Evolutionary conservation across 2,797 vertebrate genomes (phyloP), one percentile per base, ranked within the genome.

Genomic region (Huso huso): DNA sequence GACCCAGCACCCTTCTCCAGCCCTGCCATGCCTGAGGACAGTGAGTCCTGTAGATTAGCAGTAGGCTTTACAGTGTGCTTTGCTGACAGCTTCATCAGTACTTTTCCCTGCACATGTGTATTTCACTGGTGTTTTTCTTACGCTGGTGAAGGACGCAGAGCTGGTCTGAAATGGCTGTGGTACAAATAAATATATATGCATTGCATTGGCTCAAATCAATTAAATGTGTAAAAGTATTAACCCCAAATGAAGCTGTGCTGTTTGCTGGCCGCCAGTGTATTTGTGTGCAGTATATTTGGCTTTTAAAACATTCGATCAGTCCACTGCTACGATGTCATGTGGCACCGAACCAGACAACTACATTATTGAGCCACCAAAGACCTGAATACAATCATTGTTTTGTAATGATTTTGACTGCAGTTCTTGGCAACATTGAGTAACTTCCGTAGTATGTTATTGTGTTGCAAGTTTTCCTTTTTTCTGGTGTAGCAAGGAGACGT

Each of bases 21-120:
- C 23, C 23, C 23, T 2, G 78, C 75, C 77, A 78, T 69, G 78
- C 79, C 81, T 69, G 53, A 63, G 61, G 73, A 74, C 76, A 70
- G 66, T 73, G 73, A 4, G 23, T 37, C 23, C 69, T 61, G 73
- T 77, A 77, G 81, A 80, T 67, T 50, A 65, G 66, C 58, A 74
- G 69, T 53, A 66, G 69, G 67, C 78, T 72, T 78, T 76, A 77
- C 79, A 78, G 77, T 77, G 67, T 68, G 78, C 70, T 78, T 77
- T 55, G 77, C 77, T 80, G 61, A 72, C 70, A 71, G 62, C 69
- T 73, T 82, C 75, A 84, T 87, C 72, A 48, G 74, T 65, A 58
- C 70, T n/a, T 48, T 64, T 67, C 63, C 61, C 66, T 57, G 12
- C 51, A 60, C 70, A 62, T 15, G 74, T 51, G 62, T 37, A 37